These are phyloP conservation scores for Botrylloides violaceus DNA, from an alignment of 23 tunicate genomes.

Conservation along the genomic window DNA sequence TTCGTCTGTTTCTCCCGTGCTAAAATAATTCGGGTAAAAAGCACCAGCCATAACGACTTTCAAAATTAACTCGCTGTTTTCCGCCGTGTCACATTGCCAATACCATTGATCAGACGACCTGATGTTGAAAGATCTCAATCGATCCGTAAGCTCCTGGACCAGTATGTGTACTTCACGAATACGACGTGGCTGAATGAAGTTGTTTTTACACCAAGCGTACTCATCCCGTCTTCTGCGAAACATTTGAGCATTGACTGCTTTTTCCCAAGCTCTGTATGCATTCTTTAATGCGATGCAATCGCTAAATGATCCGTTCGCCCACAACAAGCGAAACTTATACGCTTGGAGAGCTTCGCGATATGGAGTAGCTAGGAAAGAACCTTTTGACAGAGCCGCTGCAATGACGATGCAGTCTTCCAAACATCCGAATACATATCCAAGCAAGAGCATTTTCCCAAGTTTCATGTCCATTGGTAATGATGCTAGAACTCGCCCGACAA, in stretches of 20 bases:
- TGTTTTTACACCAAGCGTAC: conserved; percentile 46
- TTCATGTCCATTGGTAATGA: conserved; percentile 77
- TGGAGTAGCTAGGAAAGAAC: conserved; percentile 66
- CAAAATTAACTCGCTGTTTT: conserved; percentile 2
- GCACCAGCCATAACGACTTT: conserved; percentile 70
- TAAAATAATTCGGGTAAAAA: conserved; percentile 81
- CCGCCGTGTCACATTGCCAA: conserved; percentile 21
- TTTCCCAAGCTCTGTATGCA: conserved; percentile 65
- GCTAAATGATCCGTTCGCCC: conserved; percentile 77
- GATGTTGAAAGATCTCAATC: conserved; percentile 58
- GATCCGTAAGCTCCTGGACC: conserved; percentile 46
- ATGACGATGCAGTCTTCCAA: conserved; percentile 61
- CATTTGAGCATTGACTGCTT: conserved; percentile 8
- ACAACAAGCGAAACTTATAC: conserved; percentile 29
- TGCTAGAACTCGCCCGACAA: conserved; percentile 73
- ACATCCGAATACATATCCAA: conserved; percentile 88
- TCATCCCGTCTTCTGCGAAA: conserved; percentile 47
- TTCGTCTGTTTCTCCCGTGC: conserved; percentile 32
- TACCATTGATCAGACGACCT: conserved; percentile 33
- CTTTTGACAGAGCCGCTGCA: conserved; percentile 73
- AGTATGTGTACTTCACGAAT: conserved; percentile 13
- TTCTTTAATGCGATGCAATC: conserved; percentile 69
- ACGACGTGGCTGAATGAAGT: conserved; percentile 36
- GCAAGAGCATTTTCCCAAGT: conserved; percentile 64
- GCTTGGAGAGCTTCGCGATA: conserved; percentile 40